Evolutionary conservation across 1,140 invertebrate genomes (phyloP).

Genomic region (Halesus radiatus): DNA sequence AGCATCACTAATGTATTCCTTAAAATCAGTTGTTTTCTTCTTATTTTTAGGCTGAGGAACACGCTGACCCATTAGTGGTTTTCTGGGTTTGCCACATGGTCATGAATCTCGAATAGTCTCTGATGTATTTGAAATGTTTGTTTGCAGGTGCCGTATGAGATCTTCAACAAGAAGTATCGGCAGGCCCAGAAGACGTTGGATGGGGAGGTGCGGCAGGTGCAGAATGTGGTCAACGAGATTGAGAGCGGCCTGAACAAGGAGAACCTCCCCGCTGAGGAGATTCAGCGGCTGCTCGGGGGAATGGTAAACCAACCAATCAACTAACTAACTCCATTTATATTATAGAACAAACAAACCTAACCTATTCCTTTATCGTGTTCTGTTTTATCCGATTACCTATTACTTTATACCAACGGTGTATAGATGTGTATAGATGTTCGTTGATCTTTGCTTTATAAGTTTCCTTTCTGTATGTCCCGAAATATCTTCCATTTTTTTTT

Average conservation of each 20-base stretch:
- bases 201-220: conserved; percentile 91
- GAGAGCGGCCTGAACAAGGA: conserved; percentile 78
- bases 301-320: conserved; percentile 70
- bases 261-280: conserved; percentile 76
- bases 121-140: background rate
- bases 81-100: background rate
- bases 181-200: conserved; percentile 94
- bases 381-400: no score
- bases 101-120: no score
- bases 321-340: no score
- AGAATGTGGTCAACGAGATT: conserved; percentile 83
- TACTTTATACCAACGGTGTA: no score
- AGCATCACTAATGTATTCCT: no score
- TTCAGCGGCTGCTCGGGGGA: conserved; percentile 85
- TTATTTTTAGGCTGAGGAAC: background rate
- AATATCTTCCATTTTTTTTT: no score
- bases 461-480: no score
- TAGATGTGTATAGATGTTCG: no score
- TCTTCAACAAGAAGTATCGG: conserved; percentile 97
- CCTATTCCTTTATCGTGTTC: no score
- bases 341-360: no score
- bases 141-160: conserved; percentile 94
- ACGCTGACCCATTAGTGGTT: conserved; percentile 24
- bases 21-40: background rate
- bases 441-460: no score